Evolutionary conservation across 92 coral and sea anemone species (phyloP), one percentile per base, ranked within the genome.

Genomic region (Parazoanthus atlanticus): DNA sequence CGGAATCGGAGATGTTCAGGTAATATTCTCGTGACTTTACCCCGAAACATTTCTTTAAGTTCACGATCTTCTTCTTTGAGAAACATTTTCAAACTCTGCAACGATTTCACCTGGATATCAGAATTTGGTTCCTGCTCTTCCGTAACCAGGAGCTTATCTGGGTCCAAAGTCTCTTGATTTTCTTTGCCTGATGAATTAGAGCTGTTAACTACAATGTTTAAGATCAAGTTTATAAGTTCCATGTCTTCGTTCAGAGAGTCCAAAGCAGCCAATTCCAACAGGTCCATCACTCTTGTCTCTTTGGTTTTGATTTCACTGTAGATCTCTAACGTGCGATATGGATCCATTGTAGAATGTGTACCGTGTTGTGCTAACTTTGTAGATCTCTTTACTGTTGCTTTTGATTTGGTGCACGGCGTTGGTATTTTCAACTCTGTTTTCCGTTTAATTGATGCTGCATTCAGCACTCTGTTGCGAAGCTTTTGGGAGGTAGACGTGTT

Each of bases 1-100:
- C 28, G 67, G 38, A 84, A 84, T 52, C 78, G 36, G 54, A 84
- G 87, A 49, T 84, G 87, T 10, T 43, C 38, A 1, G 87, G 87
- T 71, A 84, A 52, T 1, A 23, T 3, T 43, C 40, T 19, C 0
- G 23, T 43, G 13, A 46, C 64, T 9, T 71, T 9, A 31, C 46
- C 12, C 33, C 54, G 77, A 84, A 71, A 70, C 38, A 46, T 69
- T 69, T 40, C 74, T 70, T 16, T 41, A 16, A 83, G 40, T 46
- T 67, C 79, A 64, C 66, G 40, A 11, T 46, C 17, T 72, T 69
- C 78, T 30, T 84, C 87, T 28, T 83, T 73, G 21, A 65, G 28
- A 23, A 65, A 36, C 5, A 16, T 43, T 16, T 84, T 49, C 11
- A 31, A 46, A 46, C 23, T 69, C 17, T 46, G 66, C 13, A 84